Base-by-base conservation (phyloP, 1,140 invertebrate genomes). In the Tribolium madens region DNA sequence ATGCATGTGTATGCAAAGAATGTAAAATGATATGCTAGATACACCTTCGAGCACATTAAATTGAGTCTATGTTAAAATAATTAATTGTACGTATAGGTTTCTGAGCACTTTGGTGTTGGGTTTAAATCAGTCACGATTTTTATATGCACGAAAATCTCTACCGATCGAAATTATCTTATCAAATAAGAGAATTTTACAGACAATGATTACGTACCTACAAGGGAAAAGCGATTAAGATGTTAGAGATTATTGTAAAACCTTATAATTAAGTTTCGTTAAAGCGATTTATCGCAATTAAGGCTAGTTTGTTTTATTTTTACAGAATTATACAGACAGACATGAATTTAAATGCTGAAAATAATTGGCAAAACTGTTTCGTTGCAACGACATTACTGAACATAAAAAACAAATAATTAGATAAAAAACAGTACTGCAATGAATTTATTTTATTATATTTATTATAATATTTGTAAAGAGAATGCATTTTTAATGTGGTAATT, bases 121-220 rank as follows among this genome's bases (percentile, higher is more conserved):
- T 7, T 36, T 26, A 26, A 26, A 7, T 42, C 36, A 42, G 36
- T 42, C 36, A 42, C 36, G 36, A 42, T 42, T 42, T 42, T 42
- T 42, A 42, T 5, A 7, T 36, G 1, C 36, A 42, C 36, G 36
- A 42, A 42, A 42, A 42, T 42, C 36, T 26, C 46, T 47, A 2
- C 10, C 13, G 48, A 42, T 50, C 15, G 48, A 50, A 50, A 50
- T 50, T 50, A 50, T 50, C 48, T 50, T 50, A 50, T 50, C 48
- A 50, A 50, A 15, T 17, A 50, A 13, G 13, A 50, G 15, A 17
- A 17, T 50, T 50, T 50, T 50, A 50, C 15, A 50, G 48, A 50
- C 48, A 50, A 50, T 50, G 48, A 50, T 50, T 50, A 50, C 15
- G 15, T 14, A 14, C 15, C 48, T 50, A 15, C 48, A 3, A 50